Conservation (phyloP, 2,888 invertebrate species). For the Ochropleura leucogaster region DNA sequence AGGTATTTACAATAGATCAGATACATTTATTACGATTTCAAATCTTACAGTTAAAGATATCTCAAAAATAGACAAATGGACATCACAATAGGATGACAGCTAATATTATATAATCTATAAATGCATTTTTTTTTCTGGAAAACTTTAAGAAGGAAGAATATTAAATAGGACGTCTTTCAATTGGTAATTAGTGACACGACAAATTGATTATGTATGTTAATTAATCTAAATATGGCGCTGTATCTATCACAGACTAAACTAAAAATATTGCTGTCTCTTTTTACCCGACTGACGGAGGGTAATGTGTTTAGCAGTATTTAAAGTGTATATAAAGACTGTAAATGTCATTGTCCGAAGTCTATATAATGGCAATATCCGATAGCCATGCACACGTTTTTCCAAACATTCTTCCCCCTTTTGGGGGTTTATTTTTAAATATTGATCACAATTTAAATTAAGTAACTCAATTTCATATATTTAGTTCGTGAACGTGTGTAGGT, state of each 20-base stretch:
- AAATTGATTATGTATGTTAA: conserved; percentile 6
- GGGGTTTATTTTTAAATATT: not conserved
- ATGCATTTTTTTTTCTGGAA: conserved; percentile 32
- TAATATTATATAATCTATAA: conserved; percentile 20
- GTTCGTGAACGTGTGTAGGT: no score
- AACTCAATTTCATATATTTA: not conserved
- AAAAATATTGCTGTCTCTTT: conserved; percentile 7
- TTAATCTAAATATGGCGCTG: not conserved
- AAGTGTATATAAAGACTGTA: no score
- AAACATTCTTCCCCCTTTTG: not conserved
- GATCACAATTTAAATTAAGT: not conserved
- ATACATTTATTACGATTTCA: conserved; percentile 33
- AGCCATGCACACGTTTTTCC: not conserved
- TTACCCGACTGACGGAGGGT: not conserved
- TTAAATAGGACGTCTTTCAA: not conserved
- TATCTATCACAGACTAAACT: conserved; percentile 4
- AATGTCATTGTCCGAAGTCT: no score
- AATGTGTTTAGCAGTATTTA: no score
- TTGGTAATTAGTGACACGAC: conserved; percentile 9
- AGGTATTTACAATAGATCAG: conserved; percentile 37
- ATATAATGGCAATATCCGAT: not conserved
- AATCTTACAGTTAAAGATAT: conserved; percentile 45
- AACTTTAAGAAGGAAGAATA: conserved; percentile 16
- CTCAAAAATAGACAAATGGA: conserved; percentile 49
- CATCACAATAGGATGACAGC: conserved; percentile 45